phyloP scores from a whole-genome alignment of 2,113 vertebrate species.

The Camelus dromedarius region DNA sequence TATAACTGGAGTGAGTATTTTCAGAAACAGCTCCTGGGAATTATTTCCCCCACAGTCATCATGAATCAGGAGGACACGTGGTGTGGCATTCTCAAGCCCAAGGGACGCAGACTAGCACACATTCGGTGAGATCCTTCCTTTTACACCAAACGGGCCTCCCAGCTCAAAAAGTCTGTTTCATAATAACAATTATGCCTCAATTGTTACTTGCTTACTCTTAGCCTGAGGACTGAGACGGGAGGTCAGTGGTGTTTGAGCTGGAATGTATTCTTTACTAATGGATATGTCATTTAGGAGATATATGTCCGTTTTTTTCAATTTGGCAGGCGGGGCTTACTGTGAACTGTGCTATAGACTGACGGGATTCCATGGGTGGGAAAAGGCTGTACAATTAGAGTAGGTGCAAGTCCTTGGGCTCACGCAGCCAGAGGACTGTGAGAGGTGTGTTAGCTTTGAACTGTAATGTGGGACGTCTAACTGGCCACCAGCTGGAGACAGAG shows the following conservation, averaged over 20 bases:
- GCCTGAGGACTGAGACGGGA: background rate
- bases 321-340: background rate
- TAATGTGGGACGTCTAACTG: background rate
- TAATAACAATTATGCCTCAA: background rate
- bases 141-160: background rate
- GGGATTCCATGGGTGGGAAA: background rate
- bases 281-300: background rate
- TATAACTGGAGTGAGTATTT: conserved; percentile 55
- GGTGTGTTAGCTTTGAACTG: background rate
- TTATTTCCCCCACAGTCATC: background rate
- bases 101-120: background rate
- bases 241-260: background rate
- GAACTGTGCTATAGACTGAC: background rate
- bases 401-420: background rate
- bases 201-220: conserved; percentile 25
- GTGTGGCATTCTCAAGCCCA: background rate
- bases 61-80: background rate
- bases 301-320: background rate
- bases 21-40: conserved; percentile 73
- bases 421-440: background rate
- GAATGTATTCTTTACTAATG: background rate
- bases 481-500: background rate
- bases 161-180: background rate
- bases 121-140: background rate
- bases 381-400: background rate